Evolutionary conservation across 2,888 invertebrate genomes (phyloP), one percentile per base, ranked within the genome.

Genomic region (Lasioglossum zephyrum): DNA sequence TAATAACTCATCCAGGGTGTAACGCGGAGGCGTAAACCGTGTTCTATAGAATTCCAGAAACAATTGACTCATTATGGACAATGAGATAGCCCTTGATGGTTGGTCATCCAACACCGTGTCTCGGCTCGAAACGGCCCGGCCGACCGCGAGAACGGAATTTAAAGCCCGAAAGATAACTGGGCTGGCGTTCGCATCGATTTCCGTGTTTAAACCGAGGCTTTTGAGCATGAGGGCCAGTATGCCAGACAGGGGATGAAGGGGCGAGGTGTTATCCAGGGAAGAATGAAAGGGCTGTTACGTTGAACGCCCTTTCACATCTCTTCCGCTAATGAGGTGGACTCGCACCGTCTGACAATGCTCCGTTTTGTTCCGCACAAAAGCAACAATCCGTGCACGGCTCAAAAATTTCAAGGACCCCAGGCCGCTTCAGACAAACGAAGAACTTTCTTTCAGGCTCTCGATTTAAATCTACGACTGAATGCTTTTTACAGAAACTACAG

Each of bases 181-280:
- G 31, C 60, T 79, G 6, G 73, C 5, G 8, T 66, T 0, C 22
- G 72, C 75, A 74, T 81, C 87, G 87, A 87, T 85, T 86, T 77
- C 76, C 73, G 70, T n/a, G 77, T 81, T 81, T 66, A 49, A 74
- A 74, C 81, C 36, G 73, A 77, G 73, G 78, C 78, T 80, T 73
- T 36, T 74, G 63, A 74, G 77, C 73, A 79, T 81, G 79, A 84
- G 83, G 85, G 84, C 83, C 77, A 82, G 82, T 83, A 57, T 85
- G 82, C 85, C 87, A 78, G 80, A 69, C 76, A 47, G 39, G 77
- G 78, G 63, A 70, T 31, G 73, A 81, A 83, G 69, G 74, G 72
- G 41, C 69, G 57, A 74, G 49, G 47, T 75, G 70, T 70, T 66
- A 63, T 80, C 77, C 36, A 16, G 22, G 36, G 39, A 26, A 57